Evolutionary conservation across 1,140 invertebrate species (phyloP).

Genomic region (Pemphigus obesinymphae): DNA sequence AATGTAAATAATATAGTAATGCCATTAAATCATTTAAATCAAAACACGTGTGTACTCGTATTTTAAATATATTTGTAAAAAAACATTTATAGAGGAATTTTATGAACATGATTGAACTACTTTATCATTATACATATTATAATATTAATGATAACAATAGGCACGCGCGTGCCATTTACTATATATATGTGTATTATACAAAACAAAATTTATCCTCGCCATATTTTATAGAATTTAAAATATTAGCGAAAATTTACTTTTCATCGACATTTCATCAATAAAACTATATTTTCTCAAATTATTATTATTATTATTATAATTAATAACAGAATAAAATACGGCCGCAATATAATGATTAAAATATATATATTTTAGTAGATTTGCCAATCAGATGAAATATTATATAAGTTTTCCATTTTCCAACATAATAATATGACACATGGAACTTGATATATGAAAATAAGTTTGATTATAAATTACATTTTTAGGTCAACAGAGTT

Average conservation of each 20-base stretch:
- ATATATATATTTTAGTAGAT: too few relatives aligned
- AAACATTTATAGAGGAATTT: not conserved
- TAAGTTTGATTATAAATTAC: slow-evolving; percentile 12
- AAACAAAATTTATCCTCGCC: not conserved
- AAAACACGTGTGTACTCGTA: not conserved
- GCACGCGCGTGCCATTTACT: too few relatives aligned
- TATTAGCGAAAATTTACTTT: not conserved
- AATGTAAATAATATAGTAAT: not conserved
- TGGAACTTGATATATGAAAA: not conserved
- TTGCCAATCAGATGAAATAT: not conserved
- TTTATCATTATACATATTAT: too few relatives aligned
- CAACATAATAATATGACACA: not conserved
- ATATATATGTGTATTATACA: too few relatives aligned
- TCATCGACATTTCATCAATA: not conserved
- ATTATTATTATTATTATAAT: too few relatives aligned
- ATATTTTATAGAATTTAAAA: too few relatives aligned
- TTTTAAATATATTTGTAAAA: not conserved
- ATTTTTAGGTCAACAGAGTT: slow-evolving; percentile 14
- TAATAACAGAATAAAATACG: too few relatives aligned
- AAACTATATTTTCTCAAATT: not conserved
- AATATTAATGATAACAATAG: too few relatives aligned
- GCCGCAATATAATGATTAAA: too few relatives aligned
- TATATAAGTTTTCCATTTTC: not conserved
- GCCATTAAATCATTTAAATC: not conserved
- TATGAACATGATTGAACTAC: not conserved